Conservation (phyloP, 2,797 vertebrate species). For the Iguana delicatissima region DNA sequence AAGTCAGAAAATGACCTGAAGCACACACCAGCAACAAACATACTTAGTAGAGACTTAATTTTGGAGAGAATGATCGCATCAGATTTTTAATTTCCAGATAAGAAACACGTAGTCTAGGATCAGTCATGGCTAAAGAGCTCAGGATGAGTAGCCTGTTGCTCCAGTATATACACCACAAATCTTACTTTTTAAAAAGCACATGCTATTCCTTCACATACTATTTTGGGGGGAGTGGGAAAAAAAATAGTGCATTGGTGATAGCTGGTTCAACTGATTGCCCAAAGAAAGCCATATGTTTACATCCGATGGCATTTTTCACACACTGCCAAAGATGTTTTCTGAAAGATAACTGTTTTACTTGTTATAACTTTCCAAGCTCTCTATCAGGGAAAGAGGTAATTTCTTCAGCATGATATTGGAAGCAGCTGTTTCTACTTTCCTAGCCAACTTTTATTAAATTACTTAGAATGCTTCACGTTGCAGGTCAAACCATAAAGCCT, state of each 20-base stretch:
- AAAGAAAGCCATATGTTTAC: neutral
- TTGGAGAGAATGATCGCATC: neutral
- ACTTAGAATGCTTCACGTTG: neutral
- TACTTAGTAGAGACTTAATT: neutral
- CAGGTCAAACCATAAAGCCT: neutral
- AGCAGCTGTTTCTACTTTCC: neutral
- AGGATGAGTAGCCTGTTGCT: neutral
- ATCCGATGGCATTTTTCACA: neutral
- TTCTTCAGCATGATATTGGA: neutral
- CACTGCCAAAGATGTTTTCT: neutral
- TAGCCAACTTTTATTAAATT: slow-evolving; percentile 5
- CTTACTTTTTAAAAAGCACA: neutral
- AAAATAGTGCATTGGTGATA: neutral
- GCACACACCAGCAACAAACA: no score
- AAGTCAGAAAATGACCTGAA: no score
- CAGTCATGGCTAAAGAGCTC: neutral
- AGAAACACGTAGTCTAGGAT: neutral
- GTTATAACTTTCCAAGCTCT: neutral
- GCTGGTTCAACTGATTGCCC: neutral
- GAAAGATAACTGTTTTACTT: neutral
- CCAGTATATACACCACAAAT: neutral
- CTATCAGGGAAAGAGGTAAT: neutral
- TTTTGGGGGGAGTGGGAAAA: neutral
- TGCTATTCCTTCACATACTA: neutral
- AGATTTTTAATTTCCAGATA: slow-evolving; percentile 9